A percentile compares a stretch with the other conserved stretches of the same genome.
Conservation (phyloP, 2,797 vertebrate species). For the Phoxinus dragarum region DNA sequence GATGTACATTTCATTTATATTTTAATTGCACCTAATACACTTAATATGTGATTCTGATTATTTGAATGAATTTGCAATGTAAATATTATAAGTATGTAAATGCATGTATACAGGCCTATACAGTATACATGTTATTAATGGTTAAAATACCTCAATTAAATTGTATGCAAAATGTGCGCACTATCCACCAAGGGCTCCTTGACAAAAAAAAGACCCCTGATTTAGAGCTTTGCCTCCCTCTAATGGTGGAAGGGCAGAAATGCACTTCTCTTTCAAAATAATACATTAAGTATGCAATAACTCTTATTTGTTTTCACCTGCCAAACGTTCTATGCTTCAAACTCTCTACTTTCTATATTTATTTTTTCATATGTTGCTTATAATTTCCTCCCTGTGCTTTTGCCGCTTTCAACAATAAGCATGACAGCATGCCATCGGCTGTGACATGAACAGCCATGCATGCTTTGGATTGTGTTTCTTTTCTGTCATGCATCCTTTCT, state of each 20-base stretch:
- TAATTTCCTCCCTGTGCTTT: slow-evolving; percentile 13
- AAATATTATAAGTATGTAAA: background rate
- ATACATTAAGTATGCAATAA: background rate
- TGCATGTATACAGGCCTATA: background rate
- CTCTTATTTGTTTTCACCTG: slow-evolving; percentile 9
- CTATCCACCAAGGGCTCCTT: background rate
- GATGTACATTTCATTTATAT: background rate
- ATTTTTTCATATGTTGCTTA: slow-evolving; percentile 1
- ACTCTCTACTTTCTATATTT: background rate
- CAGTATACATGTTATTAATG: too few species aligned
- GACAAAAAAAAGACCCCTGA: background rate
- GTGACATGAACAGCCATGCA: background rate
- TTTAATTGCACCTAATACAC: background rate
- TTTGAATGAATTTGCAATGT: background rate
- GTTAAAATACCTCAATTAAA: background rate
- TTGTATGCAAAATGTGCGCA: background rate
- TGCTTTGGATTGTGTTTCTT: slow-evolving; percentile 8
- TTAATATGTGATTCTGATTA: background rate
- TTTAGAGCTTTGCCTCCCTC: slow-evolving; percentile 34
- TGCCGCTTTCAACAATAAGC: background rate
- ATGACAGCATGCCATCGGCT: slow-evolving; percentile 17
- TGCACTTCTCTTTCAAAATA: slow-evolving; percentile 3
- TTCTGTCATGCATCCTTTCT: slow-evolving; percentile 26
- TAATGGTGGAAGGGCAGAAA: slow-evolving; percentile 23
- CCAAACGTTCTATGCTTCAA: slow-evolving; percentile 31